A percentile compares a stretch with the other conserved stretches of the same genome.
phyloP scores from a whole-genome alignment of 2,113 vertebrate species.

The Gymnorhina tibicen region DNA sequence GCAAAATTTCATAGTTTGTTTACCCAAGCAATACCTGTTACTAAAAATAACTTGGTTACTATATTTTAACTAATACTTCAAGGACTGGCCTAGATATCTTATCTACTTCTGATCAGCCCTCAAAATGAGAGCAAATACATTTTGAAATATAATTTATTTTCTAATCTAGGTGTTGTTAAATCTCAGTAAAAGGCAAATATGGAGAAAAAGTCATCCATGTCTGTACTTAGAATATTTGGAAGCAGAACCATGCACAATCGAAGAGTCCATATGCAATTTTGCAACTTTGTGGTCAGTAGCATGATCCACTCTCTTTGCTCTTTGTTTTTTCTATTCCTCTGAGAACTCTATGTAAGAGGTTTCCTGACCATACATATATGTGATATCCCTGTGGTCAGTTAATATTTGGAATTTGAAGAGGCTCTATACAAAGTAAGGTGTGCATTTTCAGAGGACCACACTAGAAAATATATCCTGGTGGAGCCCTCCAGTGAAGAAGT shows the following conservation, averaged over 20 bases:
- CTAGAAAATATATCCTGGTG: neutral
- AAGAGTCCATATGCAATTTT: neutral
- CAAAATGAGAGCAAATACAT: neutral
- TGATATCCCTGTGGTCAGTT: neutral
- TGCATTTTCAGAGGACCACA: neutral
- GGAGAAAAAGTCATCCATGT: neutral
- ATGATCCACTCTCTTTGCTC: neutral
- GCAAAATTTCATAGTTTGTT: slow-evolving; percentile 32
- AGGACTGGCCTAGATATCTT: neutral
- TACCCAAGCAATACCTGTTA: neutral
- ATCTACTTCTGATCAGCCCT: neutral
- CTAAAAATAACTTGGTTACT: slow-evolving; percentile 42
- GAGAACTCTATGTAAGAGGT: neutral
- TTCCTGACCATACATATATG: neutral
- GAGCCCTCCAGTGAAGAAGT: neutral
- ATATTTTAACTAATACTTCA: slow-evolving; percentile 33
- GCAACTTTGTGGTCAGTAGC: neutral
- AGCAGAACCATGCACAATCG: neutral
- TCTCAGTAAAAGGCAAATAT: neutral
- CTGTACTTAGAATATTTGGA: neutral
- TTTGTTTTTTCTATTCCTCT: neutral
- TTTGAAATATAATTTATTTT: slow-evolving; percentile 21
- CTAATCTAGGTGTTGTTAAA: neutral
- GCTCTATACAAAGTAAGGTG: neutral
- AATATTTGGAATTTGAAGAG: neutral